Conservation (phyloP, 2,888 invertebrate genomes). For the Mythimna albipuncta region DNA sequence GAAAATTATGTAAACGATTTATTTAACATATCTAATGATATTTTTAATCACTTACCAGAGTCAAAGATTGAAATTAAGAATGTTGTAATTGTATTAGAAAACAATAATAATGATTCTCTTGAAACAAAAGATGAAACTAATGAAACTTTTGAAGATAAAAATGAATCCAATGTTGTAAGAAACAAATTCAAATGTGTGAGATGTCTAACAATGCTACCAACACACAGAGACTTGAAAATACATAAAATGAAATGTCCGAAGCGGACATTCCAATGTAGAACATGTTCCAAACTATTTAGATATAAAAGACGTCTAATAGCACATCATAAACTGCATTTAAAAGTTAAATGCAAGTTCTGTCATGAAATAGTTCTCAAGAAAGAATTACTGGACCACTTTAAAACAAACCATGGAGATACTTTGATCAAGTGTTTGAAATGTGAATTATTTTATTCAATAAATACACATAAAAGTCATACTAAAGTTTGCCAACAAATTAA, state of each 20-base stretch:
- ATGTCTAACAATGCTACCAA: conserved; percentile 22
- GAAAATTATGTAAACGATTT: conserved; percentile 37
- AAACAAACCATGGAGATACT: conserved; percentile 23
- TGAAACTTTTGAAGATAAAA: neutral
- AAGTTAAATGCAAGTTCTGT: conserved; percentile 46
- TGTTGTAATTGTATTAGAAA: conserved; percentile 50
- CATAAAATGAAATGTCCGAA: conserved; percentile 35
- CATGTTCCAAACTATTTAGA: conserved; percentile 36
- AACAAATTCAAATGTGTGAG: conserved; percentile 35
- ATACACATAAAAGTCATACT: conserved; percentile 26
- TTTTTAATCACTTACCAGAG: conserved; percentile 25
- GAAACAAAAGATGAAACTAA: neutral
- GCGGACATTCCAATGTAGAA: conserved; percentile 9
- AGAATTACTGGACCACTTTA: conserved; percentile 37
- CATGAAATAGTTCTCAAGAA: conserved; percentile 24
- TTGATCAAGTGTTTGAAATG: conserved; percentile 42
- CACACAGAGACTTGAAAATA: conserved; percentile 24
- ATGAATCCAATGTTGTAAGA: neutral
- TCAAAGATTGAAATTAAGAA: conserved; percentile 35
- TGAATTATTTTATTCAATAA: conserved; percentile 21
- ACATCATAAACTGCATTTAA: conserved; percentile 36
- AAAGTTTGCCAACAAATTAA: conserved; percentile 12
- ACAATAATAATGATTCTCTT: conserved; percentile 3
- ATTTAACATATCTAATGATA: conserved; percentile 41
- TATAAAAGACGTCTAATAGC: conserved; percentile 22